Percentiles rank a stretch among this genome's conserved stretches.
Evolutionary conservation across 1,140 invertebrate species (phyloP).

Genomic region (Nebria ingens): DNA sequence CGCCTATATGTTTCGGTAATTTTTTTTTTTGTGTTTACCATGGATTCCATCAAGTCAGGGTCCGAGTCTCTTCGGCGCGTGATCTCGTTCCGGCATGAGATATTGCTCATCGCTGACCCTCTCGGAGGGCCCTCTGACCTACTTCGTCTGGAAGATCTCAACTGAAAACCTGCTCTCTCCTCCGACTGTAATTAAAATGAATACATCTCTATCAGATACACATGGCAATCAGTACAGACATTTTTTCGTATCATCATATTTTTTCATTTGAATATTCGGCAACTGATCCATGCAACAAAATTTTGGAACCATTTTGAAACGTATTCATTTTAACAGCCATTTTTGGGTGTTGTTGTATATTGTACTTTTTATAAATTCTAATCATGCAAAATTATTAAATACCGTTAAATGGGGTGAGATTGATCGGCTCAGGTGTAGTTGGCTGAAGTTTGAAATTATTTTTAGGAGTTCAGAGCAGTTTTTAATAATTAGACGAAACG

Average conservation of each 20-base stretch:
- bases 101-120: constrained; percentile 34
- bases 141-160: constrained; percentile 47
- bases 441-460: no score
- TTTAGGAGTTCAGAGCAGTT: no score
- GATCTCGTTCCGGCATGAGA: constrained; percentile 21
- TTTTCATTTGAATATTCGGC: constrained; percentile 16
- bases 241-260: constrained; percentile 25
- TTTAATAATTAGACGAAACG: no score
- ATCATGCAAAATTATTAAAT: constrained; percentile 22
- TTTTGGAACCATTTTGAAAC: constrained; percentile 20
- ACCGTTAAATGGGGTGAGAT: no score
- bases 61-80: constrained; percentile 29
- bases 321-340: constrained; percentile 34
- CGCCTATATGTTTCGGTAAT: no score
- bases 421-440: no score
- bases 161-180: constrained; percentile 37
- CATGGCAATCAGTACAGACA: constrained; percentile 10
- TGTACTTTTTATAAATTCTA: background rate
- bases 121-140: constrained; percentile 56
- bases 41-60: constrained; percentile 30
- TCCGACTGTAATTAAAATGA: constrained; percentile 44
- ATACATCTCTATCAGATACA: constrained; percentile 30
- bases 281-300: background rate
- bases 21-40: constrained; percentile 31
- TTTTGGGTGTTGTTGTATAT: no score